Evolutionary conservation across 2,113 vertebrate genomes (phyloP).

Genomic region (Mirounga angustirostris): DNA sequence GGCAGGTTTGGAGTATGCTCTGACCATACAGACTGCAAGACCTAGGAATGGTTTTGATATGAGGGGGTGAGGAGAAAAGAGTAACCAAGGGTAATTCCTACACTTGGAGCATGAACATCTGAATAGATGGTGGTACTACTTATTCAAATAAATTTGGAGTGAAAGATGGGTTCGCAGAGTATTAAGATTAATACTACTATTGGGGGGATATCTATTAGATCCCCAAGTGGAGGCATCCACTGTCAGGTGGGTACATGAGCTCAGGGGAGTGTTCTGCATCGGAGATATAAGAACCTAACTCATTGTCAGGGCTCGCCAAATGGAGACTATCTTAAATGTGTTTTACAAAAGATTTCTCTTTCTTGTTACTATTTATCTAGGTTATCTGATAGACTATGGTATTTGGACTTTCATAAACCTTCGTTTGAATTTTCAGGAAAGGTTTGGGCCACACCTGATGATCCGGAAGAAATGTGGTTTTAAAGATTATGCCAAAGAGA

Average conservation of each 20-base stretch:
- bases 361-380: not conserved
- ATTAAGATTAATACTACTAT: not conserved
- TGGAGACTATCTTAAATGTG: not conserved
- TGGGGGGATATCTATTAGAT: not conserved
- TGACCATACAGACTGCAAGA: not conserved
- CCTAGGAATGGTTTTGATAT: not conserved
- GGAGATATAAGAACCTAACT: not conserved
- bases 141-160: not conserved
- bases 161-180: not conserved
- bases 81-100: not conserved
- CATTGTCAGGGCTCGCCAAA: not conserved
- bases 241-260: not conserved
- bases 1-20: not conserved
- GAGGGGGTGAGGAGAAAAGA: not conserved
- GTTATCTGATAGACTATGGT: not conserved
- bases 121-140: not conserved
- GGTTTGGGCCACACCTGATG: not conserved
- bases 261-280: not conserved
- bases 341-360: not conserved
- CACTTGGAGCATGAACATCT: not conserved
- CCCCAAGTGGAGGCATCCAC: not conserved
- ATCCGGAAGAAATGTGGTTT: not conserved
- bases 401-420: not conserved
- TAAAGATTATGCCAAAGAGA: conserved; percentile 1
- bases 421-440: conserved; percentile 3